phyloP scores from a whole-genome alignment of 2,888 invertebrate genomes.

The Plebejus anna region DNA sequence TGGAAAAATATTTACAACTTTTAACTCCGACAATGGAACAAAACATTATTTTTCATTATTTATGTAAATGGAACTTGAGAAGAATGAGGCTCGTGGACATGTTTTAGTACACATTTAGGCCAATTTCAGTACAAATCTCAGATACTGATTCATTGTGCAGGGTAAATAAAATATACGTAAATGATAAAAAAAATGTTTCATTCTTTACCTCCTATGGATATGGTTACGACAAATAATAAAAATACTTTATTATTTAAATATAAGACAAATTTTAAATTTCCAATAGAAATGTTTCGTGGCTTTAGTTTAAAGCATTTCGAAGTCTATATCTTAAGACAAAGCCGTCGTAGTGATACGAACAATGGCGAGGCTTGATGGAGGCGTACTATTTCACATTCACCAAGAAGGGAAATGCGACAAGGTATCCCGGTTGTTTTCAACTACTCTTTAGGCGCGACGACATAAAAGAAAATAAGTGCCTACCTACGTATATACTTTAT shows the following conservation, averaged over 20 bases:
- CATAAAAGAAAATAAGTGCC: constrained; percentile 64
- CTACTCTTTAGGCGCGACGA: constrained; percentile 64
- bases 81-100: not conserved
- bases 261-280: constrained; percentile 29
- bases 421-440: constrained; percentile 69
- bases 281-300: constrained; percentile 27
- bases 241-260: not conserved
- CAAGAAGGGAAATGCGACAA: constrained; percentile 65
- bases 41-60: constrained; percentile 28
- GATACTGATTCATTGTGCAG: too few species aligned
- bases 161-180: too few species aligned
- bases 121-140: not conserved
- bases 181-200: too few species aligned
- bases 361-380: constrained; percentile 61
- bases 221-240: too few species aligned
- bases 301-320: constrained; percentile 35
- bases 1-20: constrained; percentile 43
- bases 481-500: constrained; percentile 43
- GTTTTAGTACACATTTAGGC: not conserved
- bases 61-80: not conserved
- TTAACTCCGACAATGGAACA: constrained; percentile 29
- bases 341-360: constrained; percentile 64
- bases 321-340: constrained; percentile 50
- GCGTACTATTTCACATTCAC: constrained; percentile 68
- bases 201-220: too few species aligned